A percentile compares a stretch with the other conserved stretches of the same genome.
Conservation (phyloP, 2,888 invertebrate species). For the Machimus atricapillus region DNA sequence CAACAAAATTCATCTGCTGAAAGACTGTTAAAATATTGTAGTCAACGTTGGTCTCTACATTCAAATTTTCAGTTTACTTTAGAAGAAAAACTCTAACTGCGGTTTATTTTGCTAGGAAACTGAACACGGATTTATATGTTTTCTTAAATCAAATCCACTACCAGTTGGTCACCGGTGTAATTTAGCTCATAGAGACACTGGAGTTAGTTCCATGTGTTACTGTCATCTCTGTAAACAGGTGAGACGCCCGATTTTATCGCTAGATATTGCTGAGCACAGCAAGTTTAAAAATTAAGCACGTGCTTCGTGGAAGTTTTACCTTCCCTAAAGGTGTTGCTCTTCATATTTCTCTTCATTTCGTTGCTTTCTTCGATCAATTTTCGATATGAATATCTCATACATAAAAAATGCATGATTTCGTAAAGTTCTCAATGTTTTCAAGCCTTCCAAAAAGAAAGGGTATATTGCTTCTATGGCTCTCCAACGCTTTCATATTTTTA, state of each 20-base stretch:
- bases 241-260: neutral
- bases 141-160: conserved; percentile 6
- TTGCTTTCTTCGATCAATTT: neutral
- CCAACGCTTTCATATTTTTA: neutral
- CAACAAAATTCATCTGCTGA: no score
- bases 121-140: conserved; percentile 25
- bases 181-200: conserved; percentile 2
- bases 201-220: neutral
- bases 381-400: neutral
- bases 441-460: neutral
- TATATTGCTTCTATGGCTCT: neutral
- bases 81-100: neutral
- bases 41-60: no score
- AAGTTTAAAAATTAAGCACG: neutral
- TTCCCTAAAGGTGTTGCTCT: neutral
- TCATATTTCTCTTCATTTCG: neutral
- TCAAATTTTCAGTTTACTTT: no score
- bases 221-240: conserved; percentile 16
- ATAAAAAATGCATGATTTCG: neutral
- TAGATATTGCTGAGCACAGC: neutral
- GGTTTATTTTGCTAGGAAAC: conserved; percentile 15
- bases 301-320: neutral
- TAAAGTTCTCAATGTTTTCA: neutral
- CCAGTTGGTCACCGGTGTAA: conserved; percentile 7
- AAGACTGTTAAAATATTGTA: no score